These are phyloP conservation scores for Tenebrosternarchus preto DNA, from an alignment of 2,113 vertebrate genomes.

Conservation along the genomic window DNA sequence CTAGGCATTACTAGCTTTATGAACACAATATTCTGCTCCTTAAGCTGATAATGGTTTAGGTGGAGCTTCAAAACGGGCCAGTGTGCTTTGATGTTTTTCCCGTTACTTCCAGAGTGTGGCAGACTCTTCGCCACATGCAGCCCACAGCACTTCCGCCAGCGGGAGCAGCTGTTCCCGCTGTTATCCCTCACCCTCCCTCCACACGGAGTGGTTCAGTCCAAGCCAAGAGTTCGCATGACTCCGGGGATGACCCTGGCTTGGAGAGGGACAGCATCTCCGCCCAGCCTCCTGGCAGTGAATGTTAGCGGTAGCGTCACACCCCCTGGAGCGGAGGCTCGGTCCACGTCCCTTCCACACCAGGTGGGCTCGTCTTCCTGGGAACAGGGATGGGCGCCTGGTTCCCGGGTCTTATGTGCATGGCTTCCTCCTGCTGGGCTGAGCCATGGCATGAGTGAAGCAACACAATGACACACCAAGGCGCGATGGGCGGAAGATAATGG, in stretches of 20 bases:
- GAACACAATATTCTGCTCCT: neutral
- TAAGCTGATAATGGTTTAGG: neutral
- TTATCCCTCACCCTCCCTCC: slow-evolving; percentile 17
- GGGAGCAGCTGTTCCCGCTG: slow-evolving; percentile 23
- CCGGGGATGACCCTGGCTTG: slow-evolving; percentile 13
- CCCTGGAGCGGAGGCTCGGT: slow-evolving; percentile 17
- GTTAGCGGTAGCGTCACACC: slow-evolving; percentile 14
- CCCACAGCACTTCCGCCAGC: neutral
- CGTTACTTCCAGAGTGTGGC: slow-evolving; percentile 2
- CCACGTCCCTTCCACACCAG: slow-evolving; percentile 3
- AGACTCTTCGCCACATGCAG: neutral
- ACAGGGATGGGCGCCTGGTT: slow-evolving; percentile 14
- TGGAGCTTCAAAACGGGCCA: neutral
- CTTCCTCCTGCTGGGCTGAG: neutral
- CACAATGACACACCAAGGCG: neutral
- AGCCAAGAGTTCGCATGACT: slow-evolving; percentile 6
- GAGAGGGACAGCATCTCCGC: slow-evolving; percentile 15
- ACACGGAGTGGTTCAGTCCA: slow-evolving; percentile 20
- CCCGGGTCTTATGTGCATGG: neutral
- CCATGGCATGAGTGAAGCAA: too few relatives aligned
- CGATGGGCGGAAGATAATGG: too few relatives aligned
- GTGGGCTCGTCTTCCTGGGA: slow-evolving; percentile 23
- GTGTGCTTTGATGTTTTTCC: neutral
- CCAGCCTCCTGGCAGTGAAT: slow-evolving; percentile 37
- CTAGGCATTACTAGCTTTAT: neutral